phyloP scores from a whole-genome alignment of 2,113 vertebrate genomes.

The Trichomycterus rosablanca region DNA sequence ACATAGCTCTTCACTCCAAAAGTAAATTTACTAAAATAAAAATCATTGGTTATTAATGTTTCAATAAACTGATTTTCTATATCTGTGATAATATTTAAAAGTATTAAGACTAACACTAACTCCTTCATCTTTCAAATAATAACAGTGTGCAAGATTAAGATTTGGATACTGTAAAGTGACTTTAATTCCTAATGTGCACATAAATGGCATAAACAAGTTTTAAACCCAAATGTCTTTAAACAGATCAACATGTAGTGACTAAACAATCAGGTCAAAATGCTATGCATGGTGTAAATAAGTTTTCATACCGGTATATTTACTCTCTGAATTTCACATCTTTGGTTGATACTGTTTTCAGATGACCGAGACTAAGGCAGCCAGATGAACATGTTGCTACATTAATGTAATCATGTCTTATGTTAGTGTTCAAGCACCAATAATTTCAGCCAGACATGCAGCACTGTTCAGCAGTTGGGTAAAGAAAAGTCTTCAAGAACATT shows the following conservation, averaged over 20 bases:
- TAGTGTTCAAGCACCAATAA: conserved; percentile 7
- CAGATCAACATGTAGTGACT: background rate
- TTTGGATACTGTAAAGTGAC: background rate
- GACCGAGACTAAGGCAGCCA: background rate
- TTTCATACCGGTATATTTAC: conserved; percentile 5
- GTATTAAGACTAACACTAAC: no score
- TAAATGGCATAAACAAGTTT: no score
- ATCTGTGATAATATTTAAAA: no score
- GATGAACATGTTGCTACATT: background rate
- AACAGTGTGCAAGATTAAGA: background rate
- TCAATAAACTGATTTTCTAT: no score
- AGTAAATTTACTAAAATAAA: no score
- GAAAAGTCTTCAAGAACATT: background rate
- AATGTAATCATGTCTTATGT: background rate
- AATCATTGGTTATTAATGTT: no score
- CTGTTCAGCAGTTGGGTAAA: conserved; percentile 3
- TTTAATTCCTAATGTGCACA: background rate
- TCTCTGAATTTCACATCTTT: conserved; percentile 28
- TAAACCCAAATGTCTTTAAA: background rate
- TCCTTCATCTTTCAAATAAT: no score
- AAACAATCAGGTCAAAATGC: background rate
- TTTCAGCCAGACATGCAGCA: background rate
- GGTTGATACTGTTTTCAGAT: conserved; percentile 27
- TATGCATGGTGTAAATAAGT: background rate
- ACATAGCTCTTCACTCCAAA: no score